These are phyloP conservation scores for Muntiacus reevesi DNA, from an alignment of 2,113 vertebrate species.

Conservation along the genomic window DNA sequence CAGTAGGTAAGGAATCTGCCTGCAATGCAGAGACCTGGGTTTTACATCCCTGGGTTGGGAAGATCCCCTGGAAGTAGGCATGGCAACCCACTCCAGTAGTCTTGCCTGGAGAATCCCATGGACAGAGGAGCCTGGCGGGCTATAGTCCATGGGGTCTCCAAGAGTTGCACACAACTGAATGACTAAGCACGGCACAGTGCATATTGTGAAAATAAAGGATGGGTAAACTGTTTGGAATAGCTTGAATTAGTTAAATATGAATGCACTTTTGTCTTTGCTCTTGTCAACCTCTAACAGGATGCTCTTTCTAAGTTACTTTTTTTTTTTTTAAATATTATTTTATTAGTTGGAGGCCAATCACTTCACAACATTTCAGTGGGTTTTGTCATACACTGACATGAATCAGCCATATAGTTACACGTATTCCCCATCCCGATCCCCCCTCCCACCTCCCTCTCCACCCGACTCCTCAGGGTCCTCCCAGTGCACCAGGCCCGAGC, in stretches of 20 bases:
- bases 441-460: too few relatives aligned
- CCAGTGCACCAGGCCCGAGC: too few relatives aligned
- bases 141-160: neutral
- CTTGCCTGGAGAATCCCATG: neutral
- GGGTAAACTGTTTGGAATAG: neutral
- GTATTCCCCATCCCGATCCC: too few relatives aligned
- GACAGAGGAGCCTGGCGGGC: neutral
- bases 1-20: neutral
- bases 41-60: neutral
- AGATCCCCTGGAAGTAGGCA: neutral
- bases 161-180: neutral
- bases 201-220: neutral
- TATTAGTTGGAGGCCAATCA: too few relatives aligned
- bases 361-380: too few relatives aligned
- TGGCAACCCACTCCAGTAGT: neutral
- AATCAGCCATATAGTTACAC: too few relatives aligned
- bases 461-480: too few relatives aligned
- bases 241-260: neutral
- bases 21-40: neutral
- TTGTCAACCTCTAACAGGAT: neutral
- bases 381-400: too few relatives aligned
- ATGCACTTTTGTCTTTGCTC: neutral
- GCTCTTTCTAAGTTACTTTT: neutral
- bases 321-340: too few relatives aligned
- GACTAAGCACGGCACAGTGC: neutral